Evolutionary conservation across 2,797 vertebrate species (phyloP).

Genomic region (Fringilla coelebs): DNA sequence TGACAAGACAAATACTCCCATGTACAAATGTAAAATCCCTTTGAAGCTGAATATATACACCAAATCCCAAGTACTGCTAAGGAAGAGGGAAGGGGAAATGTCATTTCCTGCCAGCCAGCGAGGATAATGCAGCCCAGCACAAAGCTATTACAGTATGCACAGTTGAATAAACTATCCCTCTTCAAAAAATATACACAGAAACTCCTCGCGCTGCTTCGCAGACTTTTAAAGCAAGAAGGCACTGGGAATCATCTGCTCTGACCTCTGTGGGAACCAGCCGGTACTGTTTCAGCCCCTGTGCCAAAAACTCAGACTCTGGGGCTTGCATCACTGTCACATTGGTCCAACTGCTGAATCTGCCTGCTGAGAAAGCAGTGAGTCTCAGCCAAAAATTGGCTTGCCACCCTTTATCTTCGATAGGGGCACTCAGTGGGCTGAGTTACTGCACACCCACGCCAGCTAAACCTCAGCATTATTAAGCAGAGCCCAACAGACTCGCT

Average conservation of each 20-base stretch:
- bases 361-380: not conserved
- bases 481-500: not conserved
- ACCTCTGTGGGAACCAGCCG: not conserved
- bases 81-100: not conserved
- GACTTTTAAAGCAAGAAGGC: not conserved
- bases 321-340: not conserved
- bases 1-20: not conserved
- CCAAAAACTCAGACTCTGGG: not conserved
- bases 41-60: not conserved
- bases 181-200: not conserved
- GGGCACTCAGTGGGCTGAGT: not conserved
- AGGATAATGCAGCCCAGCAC: not conserved
- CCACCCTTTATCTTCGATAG: not conserved
- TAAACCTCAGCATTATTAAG: not conserved
- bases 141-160: not conserved
- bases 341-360: not conserved
- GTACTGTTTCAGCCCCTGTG: not conserved
- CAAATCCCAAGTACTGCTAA: not conserved
- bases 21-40: not conserved
- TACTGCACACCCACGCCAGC: not conserved
- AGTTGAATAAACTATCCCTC: not conserved
- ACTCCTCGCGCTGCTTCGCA: not conserved
- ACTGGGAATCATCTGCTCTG: not conserved
- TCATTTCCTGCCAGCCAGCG: not conserved
- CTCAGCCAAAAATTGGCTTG: not conserved